Percentiles rank a stretch among this genome's conserved stretches.
Evolutionary conservation across 2,888 invertebrate species (phyloP).

Genomic region (Phortica okadai): DNA sequence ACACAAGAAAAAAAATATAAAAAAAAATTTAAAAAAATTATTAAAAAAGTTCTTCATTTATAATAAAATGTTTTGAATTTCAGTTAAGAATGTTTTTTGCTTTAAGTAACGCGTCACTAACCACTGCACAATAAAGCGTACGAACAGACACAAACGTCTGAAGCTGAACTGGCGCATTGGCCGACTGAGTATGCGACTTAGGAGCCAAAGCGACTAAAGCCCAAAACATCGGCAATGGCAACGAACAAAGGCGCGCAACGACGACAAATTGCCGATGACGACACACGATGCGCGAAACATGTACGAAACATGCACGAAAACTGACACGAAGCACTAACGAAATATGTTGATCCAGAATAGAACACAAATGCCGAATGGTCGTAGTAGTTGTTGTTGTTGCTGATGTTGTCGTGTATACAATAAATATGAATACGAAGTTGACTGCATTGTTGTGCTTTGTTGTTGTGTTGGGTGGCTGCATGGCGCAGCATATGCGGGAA

Average conservation of each 20-base stretch:
- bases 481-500: too few relatives aligned
- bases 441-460: too few relatives aligned
- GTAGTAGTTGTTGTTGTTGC: too few relatives aligned
- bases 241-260: constrained; percentile 34
- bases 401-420: too few relatives aligned
- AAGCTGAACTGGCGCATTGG: constrained; percentile 16
- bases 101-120: neutral
- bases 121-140: neutral
- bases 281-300: neutral
- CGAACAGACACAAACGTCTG: constrained; percentile 12
- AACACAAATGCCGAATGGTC: too few relatives aligned
- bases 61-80: neutral
- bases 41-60: too few relatives aligned
- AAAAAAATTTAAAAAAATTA: too few relatives aligned
- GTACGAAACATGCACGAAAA: constrained; percentile 1
- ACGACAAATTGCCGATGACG: constrained; percentile 5
- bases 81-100: neutral
- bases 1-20: neutral
- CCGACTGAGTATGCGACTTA: constrained; percentile 22
- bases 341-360: too few relatives aligned
- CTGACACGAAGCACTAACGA: neutral
- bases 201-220: constrained; percentile 11
- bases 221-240: constrained; percentile 42
- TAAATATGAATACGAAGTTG: too few relatives aligned
- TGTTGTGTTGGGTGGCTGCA: neutral